Base-by-base conservation (phyloP, 1,140 invertebrate genomes). In the Lepidurus apus region DNA sequence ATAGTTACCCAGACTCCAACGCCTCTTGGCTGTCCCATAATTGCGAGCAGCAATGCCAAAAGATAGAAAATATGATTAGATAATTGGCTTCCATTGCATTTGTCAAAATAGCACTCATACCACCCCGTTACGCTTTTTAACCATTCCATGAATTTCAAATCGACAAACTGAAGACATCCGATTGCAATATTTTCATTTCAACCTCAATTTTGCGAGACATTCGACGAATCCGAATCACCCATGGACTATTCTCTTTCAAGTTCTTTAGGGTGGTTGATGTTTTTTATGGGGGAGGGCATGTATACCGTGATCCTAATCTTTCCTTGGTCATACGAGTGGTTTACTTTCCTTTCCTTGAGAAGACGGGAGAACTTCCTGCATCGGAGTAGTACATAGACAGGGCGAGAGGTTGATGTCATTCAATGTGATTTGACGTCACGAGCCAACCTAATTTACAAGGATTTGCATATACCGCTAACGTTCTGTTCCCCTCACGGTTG, bases 1-100 rank as follows among this genome's bases (percentile, higher is more conserved):
- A 65, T 65, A 65, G 53, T 65, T 65, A 65, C 53, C 53, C 53
- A 65, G 53, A 65, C 53, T 65, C 53, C 53, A 65, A 65, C 7
- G 17, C 53, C 21, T 65, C 53, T 65, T 65, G 53, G 53, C 53
- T 65, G 53, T 65, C 53, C 53, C 53, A 65, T 65, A 65, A 65
- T 65, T n/a, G 53, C 53, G 53, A 65, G 53, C 53, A 65, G 53
- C 53, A 65, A 21, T 65, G 53, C 53, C 53, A 65, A 65, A 65
- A 65, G 53, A 65, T 65, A 65, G 53, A 65, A 65, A 65, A 65
- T 65, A n/a, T 65, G 53, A 65, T 65, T 65, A 65, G 53, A 65
- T 65, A 65, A 65, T 21, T 65, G 21, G 53, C 21, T 65, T 17
- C 9, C 17, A n/a, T n/a, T 8, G 8, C 3, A 7, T 65, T 65